A percentile compares a stretch with the other conserved stretches of the same genome.
These are phyloP conservation scores for Achroia grisella DNA, from an alignment of 1,140 invertebrate species.

Conservation along the genomic window DNA sequence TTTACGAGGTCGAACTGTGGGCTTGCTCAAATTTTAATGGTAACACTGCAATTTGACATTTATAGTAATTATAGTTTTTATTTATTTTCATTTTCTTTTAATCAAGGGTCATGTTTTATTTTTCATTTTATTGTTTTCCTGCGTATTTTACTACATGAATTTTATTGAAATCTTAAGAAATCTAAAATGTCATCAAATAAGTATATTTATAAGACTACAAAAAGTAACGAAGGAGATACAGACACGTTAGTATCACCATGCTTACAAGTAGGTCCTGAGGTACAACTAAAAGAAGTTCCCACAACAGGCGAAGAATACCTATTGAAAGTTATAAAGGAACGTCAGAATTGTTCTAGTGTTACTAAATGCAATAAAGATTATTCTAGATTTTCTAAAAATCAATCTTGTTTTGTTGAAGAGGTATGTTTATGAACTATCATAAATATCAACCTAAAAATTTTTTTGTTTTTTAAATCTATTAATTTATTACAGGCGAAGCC, in stretches of 20 bases:
- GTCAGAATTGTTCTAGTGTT: conserved; percentile 36
- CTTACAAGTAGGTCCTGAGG: conserved; percentile 41
- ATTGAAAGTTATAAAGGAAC: conserved; percentile 51
- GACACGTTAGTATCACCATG: conserved; percentile 35
- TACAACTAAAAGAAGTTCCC: conserved; percentile 46
- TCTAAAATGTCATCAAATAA: conserved; percentile 27
- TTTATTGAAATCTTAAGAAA: too few species aligned
- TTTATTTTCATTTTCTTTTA: too few species aligned
- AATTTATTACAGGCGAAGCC: conserved; percentile 28
- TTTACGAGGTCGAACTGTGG: too few species aligned
- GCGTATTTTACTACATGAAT: too few species aligned
- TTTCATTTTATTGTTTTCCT: too few species aligned
- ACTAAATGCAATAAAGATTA: conserved; percentile 41
- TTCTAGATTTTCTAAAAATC: conserved; percentile 44
- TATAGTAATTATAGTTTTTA: too few species aligned
- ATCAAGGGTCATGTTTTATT: too few species aligned
- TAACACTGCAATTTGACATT: too few species aligned
- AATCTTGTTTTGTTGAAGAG: conserved; percentile 45
- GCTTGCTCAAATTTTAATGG: too few species aligned
- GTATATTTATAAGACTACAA: conserved; percentile 17
- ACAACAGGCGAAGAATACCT: conserved; percentile 57
- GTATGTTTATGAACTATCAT: conserved; percentile 17
- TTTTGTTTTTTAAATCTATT: conserved; percentile 2
- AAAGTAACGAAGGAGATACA: conserved; percentile 18
- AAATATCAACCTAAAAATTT: neutral